phyloP scores from a whole-genome alignment of 2,113 vertebrate genomes.

The Phaetusa simplex region DNA sequence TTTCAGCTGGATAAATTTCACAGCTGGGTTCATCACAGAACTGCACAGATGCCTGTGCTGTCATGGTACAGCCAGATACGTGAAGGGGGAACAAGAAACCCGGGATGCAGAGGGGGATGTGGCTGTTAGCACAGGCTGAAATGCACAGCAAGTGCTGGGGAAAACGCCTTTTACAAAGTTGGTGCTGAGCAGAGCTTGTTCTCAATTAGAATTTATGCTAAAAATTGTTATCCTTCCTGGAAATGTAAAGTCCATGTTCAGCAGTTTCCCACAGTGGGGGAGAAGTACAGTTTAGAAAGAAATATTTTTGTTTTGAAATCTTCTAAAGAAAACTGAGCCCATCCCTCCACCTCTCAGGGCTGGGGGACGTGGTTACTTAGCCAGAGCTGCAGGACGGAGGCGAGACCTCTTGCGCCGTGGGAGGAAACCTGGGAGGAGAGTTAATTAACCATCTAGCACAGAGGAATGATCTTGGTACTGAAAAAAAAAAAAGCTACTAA shows the following conservation, averaged over 20 bases:
- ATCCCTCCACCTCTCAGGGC: not conserved
- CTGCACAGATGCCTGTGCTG: not conserved
- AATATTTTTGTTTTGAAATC: not conserved
- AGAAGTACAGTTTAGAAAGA: not conserved
- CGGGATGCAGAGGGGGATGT: not conserved
- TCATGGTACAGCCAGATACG: not conserved
- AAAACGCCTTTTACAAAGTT: not conserved
- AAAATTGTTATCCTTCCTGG: not conserved
- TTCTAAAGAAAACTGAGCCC: not conserved
- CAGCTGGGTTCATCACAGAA: not conserved
- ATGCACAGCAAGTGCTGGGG: not conserved
- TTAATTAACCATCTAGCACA: not conserved
- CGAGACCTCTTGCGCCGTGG: not conserved
- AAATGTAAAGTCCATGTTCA: not conserved
- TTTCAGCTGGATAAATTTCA: not conserved
- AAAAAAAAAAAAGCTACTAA: not conserved
- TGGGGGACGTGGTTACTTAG: rapidly evolving
- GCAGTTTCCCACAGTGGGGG: not conserved
- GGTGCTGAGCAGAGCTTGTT: not conserved
- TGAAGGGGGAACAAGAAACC: not conserved
- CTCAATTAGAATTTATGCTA: not conserved
- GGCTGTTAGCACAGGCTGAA: not conserved
- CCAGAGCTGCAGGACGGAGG: not conserved
- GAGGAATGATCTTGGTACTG: not conserved
- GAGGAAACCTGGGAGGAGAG: not conserved